A percentile compares a stretch with the other conserved stretches of the same genome.
Conservation (phyloP, 2,113 vertebrate genomes). For the Rallus limicola region DNA sequence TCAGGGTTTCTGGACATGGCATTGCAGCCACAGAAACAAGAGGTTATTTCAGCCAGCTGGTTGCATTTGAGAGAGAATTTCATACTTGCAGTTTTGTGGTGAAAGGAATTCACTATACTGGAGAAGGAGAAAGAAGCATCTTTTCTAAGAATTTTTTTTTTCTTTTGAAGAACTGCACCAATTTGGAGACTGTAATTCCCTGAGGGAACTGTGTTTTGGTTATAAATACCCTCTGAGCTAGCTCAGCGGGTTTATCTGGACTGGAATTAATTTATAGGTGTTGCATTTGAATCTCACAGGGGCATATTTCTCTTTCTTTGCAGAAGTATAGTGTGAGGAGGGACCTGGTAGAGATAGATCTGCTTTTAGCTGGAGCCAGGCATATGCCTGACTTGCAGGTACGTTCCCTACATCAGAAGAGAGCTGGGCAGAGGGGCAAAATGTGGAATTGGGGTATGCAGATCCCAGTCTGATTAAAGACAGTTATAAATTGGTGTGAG, state of each 20-base stretch:
- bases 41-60: background rate
- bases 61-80: background rate
- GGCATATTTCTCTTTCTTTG: background rate
- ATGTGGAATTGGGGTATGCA: background rate
- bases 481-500: background rate
- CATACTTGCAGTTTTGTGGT: background rate
- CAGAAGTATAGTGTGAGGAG: background rate
- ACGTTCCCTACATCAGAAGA: background rate
- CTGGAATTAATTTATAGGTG: background rate
- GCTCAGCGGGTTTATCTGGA: background rate
- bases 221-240: constrained; percentile 15
- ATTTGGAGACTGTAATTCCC: constrained; percentile 11
- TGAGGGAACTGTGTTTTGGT: background rate
- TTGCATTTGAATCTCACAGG: background rate
- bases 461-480: background rate
- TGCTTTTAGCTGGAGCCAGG: background rate
- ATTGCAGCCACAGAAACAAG: background rate
- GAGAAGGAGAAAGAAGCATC: background rate
- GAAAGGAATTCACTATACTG: background rate
- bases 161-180: background rate
- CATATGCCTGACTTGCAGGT: background rate
- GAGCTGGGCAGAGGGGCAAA: background rate
- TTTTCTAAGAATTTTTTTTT: background rate
- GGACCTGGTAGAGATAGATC: background rate
- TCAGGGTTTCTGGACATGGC: background rate